Conservation (phyloP, 2,888 invertebrate species). For the Agrochola lychnidis region DNA sequence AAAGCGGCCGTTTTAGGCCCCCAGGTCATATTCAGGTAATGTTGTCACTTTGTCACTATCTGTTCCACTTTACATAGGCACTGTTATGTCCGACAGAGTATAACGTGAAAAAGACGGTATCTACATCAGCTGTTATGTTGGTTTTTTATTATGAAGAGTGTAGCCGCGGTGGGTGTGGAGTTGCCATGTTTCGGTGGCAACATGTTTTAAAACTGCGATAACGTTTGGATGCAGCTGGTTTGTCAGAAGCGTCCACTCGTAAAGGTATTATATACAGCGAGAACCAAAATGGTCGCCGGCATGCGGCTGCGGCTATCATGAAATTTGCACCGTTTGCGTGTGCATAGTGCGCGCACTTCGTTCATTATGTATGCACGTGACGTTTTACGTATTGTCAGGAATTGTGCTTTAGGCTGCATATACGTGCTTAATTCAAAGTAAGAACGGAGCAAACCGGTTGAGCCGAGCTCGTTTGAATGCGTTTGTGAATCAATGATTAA, state of each 20-base stretch:
- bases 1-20: no score
- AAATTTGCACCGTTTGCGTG: conserved; percentile 69
- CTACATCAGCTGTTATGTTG: conserved; percentile 50
- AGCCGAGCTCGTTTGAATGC: conserved; percentile 31
- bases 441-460: conserved; percentile 27
- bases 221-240: conserved; percentile 60
- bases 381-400: conserved; percentile 60
- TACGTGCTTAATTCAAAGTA: conserved; percentile 36
- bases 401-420: conserved; percentile 55
- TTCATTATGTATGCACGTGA: conserved; percentile 64
- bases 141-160: conserved; percentile 47
- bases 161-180: conserved; percentile 6
- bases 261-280: conserved; percentile 54
- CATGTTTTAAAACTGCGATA: conserved; percentile 57
- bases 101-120: conserved; percentile 53
- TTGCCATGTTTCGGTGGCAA: conserved; percentile 30
- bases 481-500: conserved; percentile 38
- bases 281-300: conserved; percentile 50
- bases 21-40: neutral
- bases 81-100: conserved; percentile 21
- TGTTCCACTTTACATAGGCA: conserved; percentile 31
- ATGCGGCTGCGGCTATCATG: conserved; percentile 66
- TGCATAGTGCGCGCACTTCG: conserved; percentile 59
- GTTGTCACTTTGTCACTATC: conserved; percentile 10
- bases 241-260: conserved; percentile 61